Base-by-base conservation (phyloP, 2,888 invertebrate species). In the Tanytarsus gracilentus region DNA sequence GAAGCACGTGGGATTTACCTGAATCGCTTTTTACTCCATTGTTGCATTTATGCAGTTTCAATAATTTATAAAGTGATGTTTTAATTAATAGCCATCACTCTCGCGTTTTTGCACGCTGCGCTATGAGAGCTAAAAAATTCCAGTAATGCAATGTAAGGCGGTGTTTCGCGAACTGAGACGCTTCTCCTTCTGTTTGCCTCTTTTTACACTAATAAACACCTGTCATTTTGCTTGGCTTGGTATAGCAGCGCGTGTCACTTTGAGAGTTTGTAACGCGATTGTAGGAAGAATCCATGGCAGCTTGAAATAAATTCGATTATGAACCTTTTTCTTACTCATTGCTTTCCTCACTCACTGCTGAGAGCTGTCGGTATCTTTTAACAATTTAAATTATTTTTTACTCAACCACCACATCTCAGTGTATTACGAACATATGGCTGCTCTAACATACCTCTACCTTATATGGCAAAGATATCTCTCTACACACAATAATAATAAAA, bases 1-100 rank as follows among this genome's bases (percentile, higher is more conserved):
- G 44, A 44, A 44, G 44, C 44, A 44, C 44, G 44, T 44, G 44
- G 44, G 44, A 44, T 18, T 23, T n/a, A n/a, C n/a, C n/a, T 44
- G 18, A 44, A 44, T 23, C 18, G 44, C 14, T 36, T 14, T 36
- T 36, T 36, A 18, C 44, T 23, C 11, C 44, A n/a, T 16, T 44
- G 44, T 44, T 33, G 18, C 44, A 23, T 44, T 16, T 18, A 18
- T 40, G 21, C n/a, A 40, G 16, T 40, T 40, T 44, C 23, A 44
- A 36, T 21, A 18, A 44, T 18, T 44, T 23, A 44, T 23, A 44
- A 23, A 23, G 18, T 18, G 23, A 44, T n/a, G n/a, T 44, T 44
- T 6, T 44, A 44, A 44, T 33, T 44, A n/a, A n/a, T n/a, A n/a
- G n/a, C n/a, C n/a, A n/a, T n/a, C n/a, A n/a, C n/a, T n/a, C n/a